Evolutionary conservation across 2,888 invertebrate species (phyloP), one percentile per base, ranked within the genome.

Genomic region (Ochropacha duplaris): DNA sequence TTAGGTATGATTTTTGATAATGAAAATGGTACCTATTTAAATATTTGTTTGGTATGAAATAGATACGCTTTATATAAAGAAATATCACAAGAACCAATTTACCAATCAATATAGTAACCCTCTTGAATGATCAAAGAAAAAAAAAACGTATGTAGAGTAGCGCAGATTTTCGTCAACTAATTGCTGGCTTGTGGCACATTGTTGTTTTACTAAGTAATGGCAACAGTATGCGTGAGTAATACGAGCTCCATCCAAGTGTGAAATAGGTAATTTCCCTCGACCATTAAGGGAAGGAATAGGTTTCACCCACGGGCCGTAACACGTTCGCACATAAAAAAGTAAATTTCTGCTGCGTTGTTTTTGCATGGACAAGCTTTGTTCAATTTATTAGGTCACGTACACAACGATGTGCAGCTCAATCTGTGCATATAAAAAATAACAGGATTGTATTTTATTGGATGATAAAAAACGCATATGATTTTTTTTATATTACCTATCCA

Each of bases 241-340:
- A 70, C 68, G 62, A 65, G 59, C 68, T 67, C 69, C 72, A 76
- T 67, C 76, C 66, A 64, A 68, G 74, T 82, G 79, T 76, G 81
- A 83, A 86, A 88, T 81, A 80, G 79, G 81, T 84, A 80, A 85
- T 86, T 84, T 81, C 77, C 78, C 66, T 67, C 68, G 61, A 65
- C 79, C 74, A 81, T 84, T 78, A 81, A 74, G 61, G 62, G 60
- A 60, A 67, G 73, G 64, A 79, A 76, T 76, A 73, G 66, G 70
- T 69, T 67, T 63, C 57, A 55, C 65, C 64, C 64, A 66, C 59
- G 64, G 65, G 56, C 60, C 61, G 64, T 59, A 71, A 70, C 77
- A 78, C 77, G 74, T 78, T 57, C 60, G 61, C 60, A 66, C 72
- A 70, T 80, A 75, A 81, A 81, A 72, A 68, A 67, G 65, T 65